Conservation (phyloP, 37 sponge, comb jelly and placozoan species). For the Diacarnus erythraeanus region DNA sequence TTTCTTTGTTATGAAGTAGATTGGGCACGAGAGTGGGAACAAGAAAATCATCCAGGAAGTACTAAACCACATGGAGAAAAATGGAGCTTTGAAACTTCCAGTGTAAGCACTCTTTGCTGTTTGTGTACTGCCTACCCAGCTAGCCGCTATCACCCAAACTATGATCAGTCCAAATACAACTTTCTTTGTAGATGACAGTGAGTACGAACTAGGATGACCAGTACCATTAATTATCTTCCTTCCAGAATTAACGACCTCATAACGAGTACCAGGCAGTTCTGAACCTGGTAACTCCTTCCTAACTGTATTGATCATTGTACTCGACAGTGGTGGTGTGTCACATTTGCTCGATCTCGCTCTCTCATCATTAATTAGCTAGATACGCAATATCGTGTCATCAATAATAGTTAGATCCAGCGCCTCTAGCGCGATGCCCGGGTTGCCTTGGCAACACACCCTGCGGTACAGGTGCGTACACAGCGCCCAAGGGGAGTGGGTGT, state of each 20-base stretch:
- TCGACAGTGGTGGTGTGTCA: too few relatives aligned
- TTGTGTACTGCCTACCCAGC: constrained; percentile 90
- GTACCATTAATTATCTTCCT: too few relatives aligned
- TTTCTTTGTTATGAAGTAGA: constrained; percentile 33
- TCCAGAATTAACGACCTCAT: too few relatives aligned
- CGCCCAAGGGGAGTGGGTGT: not conserved
- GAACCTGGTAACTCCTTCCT: too few relatives aligned
- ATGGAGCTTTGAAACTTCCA: constrained; percentile 66
- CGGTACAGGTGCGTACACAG: not conserved
- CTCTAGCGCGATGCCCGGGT: too few relatives aligned
- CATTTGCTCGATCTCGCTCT: too few relatives aligned
- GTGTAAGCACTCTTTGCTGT: constrained; percentile 66
- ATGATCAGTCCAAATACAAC: constrained; percentile 71
- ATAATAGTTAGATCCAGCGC: too few relatives aligned
- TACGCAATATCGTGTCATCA: too few relatives aligned
- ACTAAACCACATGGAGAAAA: constrained; percentile 79
- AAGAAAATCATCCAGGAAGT: constrained; percentile 80
- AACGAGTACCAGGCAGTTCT: too few relatives aligned
- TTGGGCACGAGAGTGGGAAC: constrained; percentile 51
- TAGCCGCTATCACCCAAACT: constrained; percentile 70
- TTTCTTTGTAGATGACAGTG: constrained; percentile 34
- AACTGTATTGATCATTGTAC: too few relatives aligned
- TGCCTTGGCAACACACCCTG: not conserved
- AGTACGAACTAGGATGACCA: too few relatives aligned
- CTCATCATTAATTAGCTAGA: too few relatives aligned